Evolutionary conservation across 1,140 invertebrate genomes (phyloP), one percentile per base, ranked within the genome.

Genomic region (Octopus bimaculoides): DNA sequence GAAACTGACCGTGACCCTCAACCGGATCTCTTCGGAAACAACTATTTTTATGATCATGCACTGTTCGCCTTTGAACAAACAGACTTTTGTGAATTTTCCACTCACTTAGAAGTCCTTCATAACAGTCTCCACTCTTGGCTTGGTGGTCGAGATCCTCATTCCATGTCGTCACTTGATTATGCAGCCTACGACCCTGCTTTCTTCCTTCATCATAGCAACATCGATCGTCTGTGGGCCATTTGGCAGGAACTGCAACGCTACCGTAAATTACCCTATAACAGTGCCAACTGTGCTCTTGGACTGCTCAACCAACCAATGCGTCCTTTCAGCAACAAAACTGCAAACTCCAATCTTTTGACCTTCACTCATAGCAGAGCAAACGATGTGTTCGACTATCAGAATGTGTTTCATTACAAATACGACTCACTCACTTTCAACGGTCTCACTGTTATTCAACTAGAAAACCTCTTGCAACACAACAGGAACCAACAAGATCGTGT

Each of bases 61-160:
- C 79, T 84, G 61, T 74, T 81, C 53, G 82, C 82, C 17, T 80
- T 83, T 66, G 82, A 83, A 54, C 79, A 82, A 78, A 54, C 69
- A 4, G 79, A 82, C 79, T 82, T 75, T 77, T 82, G 81, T 20
- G 79, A 82, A 52, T 82, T 82, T 41, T 79, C 82, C 69, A 79
- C 82, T 17, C 83, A 84, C 77, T 81, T 78, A 17, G 83, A 84
- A 77, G 73, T 84, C 14, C 75, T 56, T 52, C 83, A 84, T 79
- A 84, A 84, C 80, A 80, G 80, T 66, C 81, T 82, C 78, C 81
- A 82, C 75, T 78, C 79, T 6, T 82, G 81, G 81, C n/a, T 80
- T 1, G 81, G 81, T 75, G 81, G 81, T 14, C 52, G 55, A 12
- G 77, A 69, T 20, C 79, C 79, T 14, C 79, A 80, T 54, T 71